Conservation (phyloP, 2,888 invertebrate genomes). For the Agonopterix heracliana region DNA sequence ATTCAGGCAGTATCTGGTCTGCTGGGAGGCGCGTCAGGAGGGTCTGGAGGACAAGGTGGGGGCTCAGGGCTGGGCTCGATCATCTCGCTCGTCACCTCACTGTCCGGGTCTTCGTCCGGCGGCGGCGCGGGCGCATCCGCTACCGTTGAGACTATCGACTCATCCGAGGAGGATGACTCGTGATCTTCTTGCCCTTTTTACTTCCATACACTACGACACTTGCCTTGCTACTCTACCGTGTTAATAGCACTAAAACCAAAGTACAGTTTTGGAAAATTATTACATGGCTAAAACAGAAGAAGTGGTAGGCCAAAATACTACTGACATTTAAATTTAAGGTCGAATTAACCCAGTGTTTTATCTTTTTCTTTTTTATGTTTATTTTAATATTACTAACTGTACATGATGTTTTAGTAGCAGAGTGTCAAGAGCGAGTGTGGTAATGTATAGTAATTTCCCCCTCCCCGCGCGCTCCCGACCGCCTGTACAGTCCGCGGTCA, state of each 20-base stretch:
- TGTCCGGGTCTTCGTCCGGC: constrained; percentile 64
- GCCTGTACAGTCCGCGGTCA: constrained; percentile 55
- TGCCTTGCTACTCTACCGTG: background rate
- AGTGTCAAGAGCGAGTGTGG: constrained; percentile 7
- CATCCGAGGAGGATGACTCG: constrained; percentile 64
- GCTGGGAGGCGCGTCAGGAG: constrained; percentile 74
- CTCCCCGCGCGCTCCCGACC: constrained; percentile 15
- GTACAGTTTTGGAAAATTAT: no score
- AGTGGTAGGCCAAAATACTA: no score
- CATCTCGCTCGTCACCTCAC: constrained; percentile 63
- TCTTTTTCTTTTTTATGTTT: no score
- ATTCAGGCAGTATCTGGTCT: constrained; percentile 75
- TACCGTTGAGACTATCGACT: constrained; percentile 64
- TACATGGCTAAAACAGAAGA: no score
- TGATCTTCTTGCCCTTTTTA: constrained; percentile 28
- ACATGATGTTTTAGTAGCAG: no score
- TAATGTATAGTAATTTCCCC: constrained; percentile 10
- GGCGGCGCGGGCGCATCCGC: constrained; percentile 41
- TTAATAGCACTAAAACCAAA: background rate
- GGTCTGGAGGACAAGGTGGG: constrained; percentile 62
- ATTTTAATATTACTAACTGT: no score
- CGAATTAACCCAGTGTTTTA: no score
- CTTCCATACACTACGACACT: constrained; percentile 16
- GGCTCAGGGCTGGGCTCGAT: constrained; percentile 54
- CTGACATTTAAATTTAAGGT: no score